phyloP scores from a whole-genome alignment of 2,113 vertebrate genomes.

The Bubalus kerabau region DNA sequence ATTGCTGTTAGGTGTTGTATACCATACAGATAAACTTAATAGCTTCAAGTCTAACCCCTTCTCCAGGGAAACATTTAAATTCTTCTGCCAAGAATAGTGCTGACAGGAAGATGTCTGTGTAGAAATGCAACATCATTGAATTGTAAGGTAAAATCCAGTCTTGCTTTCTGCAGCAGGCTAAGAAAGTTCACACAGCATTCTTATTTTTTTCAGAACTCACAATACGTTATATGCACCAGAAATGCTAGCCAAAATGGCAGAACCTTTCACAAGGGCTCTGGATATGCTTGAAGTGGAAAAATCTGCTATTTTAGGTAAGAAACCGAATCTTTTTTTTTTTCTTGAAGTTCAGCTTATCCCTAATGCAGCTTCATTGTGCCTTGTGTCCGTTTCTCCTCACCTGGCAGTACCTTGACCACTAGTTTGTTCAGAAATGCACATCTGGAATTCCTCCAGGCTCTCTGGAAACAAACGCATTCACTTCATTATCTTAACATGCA shows the following conservation, averaged over 20 bases:
- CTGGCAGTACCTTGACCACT: background rate
- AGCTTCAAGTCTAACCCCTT: background rate
- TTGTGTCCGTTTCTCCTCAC: background rate
- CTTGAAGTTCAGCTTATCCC: background rate
- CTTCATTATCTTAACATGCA: background rate
- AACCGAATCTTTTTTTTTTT: background rate
- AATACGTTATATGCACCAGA: slow-evolving; percentile 92
- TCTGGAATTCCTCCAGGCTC: background rate
- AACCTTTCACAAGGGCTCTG: slow-evolving; percentile 86
- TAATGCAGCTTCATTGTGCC: background rate
- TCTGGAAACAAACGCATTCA: background rate
- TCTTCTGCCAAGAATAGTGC: background rate
- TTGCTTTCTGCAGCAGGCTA: background rate
- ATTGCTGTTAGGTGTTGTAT: background rate
- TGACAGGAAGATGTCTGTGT: background rate
- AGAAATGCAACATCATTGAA: background rate
- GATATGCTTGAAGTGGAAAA: slow-evolving; percentile 94
- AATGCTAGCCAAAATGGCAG: slow-evolving; percentile 89
- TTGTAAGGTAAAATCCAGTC: background rate
- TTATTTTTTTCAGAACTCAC: slow-evolving; percentile 86
- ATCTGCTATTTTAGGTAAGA: slow-evolving; percentile 91
- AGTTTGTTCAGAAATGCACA: background rate
- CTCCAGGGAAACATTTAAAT: background rate
- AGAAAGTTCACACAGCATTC: slow-evolving; percentile 28
- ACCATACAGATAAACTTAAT: background rate